Evolutionary conservation across 2,797 vertebrate species (phyloP).

Genomic region (Sebastes trivittatus): DNA sequence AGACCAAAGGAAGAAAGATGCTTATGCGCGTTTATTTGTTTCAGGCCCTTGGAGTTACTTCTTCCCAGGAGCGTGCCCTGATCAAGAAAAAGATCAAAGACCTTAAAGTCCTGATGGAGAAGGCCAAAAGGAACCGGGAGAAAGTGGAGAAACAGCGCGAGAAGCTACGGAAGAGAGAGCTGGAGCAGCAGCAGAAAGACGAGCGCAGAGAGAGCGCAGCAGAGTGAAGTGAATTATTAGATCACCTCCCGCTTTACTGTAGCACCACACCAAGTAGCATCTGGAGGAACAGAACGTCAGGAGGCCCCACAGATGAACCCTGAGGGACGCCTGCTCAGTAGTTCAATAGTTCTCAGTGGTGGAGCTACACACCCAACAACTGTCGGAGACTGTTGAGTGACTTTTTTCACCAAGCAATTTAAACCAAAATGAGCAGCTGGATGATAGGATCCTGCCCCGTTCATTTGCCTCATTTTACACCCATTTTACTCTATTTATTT

Average conservation of each 20-base stretch:
- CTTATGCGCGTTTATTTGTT: not conserved
- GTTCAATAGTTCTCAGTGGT: conserved; percentile 52
- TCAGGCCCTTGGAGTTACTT: conserved; percentile 88
- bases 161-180: conserved; percentile 87
- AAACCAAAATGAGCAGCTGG: conserved; percentile 73
- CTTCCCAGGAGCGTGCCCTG: conserved; percentile 90
- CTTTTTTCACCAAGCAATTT: conserved; percentile 47
- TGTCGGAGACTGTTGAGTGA: conserved; percentile 35
- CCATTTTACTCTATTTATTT: conserved; percentile 64
- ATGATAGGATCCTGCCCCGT: conserved; percentile 49
- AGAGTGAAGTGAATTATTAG: conserved; percentile 71
- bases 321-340: conserved; percentile 51
- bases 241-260: conserved; percentile 40
- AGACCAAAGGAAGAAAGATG: not conserved
- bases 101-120: conserved; percentile 92
- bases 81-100: conserved; percentile 97
- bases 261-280: conserved; percentile 67
- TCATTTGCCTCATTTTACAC: conserved; percentile 36
- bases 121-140: conserved; percentile 88
- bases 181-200: conserved; percentile 87
- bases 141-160: conserved; percentile 92
- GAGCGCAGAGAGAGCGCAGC: conserved; percentile 77
- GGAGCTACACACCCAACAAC: conserved; percentile 44
- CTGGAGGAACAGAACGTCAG: conserved; percentile 44
- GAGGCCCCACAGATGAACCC: conserved; percentile 44